Base-by-base conservation (phyloP, 2,888 invertebrate species). In the Agrilus biguttatus region DNA sequence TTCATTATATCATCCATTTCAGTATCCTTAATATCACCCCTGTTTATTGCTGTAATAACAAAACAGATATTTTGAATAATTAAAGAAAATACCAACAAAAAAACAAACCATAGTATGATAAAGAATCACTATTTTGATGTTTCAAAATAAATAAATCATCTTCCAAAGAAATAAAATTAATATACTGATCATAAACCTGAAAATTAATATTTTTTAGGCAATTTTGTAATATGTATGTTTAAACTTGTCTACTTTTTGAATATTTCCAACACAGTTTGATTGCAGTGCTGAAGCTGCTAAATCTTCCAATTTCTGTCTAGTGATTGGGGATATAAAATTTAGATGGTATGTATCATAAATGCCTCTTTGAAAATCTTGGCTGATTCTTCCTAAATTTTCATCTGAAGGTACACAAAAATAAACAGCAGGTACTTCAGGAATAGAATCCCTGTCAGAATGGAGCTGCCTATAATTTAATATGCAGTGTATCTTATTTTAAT, bases 361-460 rank as follows among this genome's bases (percentile, higher is more conserved):
- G 33, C 87, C 85, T 65, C 82, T 87, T 51, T 85, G 83, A 42
- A 90, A 72, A 63, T 90, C 92, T 67, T 92, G 89, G 49, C 87
- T 83, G 49, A 98, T 93, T 51, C 95, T 76, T 38, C 85, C 87
- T 36, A 99, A 74, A 67, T 98, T 99, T 63, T 97, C 96, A 59
- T 95, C 91, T 10, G 87, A 85, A 3, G 98, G 96, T 51, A 88
- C 78, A 65, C 97, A 93, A 66, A 99, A 97, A 65, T 99, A 99
- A 34, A 99, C 83, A 1, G 95, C 96, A 39, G 98, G 97, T 2
- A 97, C 97, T 71, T 99, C 98, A 6, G 96, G 95, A 57, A 99
- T 92, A n/a, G 83, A 75, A 62, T 89, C 89, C 45, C 89, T 74
- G 60, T 88, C 86, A 7, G 88, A 86, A 67, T 90, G 90, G 41